Conservation (phyloP, 2,888 invertebrate genomes). For the Rotaria macrura region DNA sequence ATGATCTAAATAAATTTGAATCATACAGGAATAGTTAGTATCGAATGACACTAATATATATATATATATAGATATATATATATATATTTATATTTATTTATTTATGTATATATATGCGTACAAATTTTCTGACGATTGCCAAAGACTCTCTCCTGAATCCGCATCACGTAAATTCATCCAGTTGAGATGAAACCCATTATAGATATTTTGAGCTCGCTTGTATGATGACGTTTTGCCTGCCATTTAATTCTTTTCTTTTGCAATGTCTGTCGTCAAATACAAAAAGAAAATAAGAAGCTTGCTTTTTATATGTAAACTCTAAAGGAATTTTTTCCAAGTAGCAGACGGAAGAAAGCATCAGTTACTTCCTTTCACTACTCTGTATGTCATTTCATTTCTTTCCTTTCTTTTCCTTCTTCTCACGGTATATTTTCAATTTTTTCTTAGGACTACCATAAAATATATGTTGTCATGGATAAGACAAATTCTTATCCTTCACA, state of each 20-base stretch:
- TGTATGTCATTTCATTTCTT: not conserved
- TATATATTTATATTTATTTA: no score
- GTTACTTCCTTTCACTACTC: not conserved
- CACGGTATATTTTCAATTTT: not conserved
- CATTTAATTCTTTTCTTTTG: no score
- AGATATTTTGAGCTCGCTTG: not conserved
- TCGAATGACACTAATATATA: no score
- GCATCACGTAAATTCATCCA: slow-evolving; percentile 96
- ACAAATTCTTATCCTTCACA: not conserved
- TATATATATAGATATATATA: no score
- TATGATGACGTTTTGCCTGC: no score
- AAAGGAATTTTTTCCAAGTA: not conserved
- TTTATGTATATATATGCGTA: no score
- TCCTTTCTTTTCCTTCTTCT: not conserved
- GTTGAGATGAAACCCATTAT: slow-evolving; percentile 54
- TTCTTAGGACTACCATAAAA: not conserved
- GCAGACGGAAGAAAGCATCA: not conserved
- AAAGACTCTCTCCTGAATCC: slow-evolving; percentile 79
- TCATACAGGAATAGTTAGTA: no score
- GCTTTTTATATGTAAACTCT: no score
- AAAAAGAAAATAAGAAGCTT: no score
- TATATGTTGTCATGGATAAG: not conserved
- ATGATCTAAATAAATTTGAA: slow-evolving; percentile 53
- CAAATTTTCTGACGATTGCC: slow-evolving; percentile 93
- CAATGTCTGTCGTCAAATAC: no score